Base-by-base conservation (phyloP, 1,140 invertebrate genomes). In the Holotrichia oblita region DNA sequence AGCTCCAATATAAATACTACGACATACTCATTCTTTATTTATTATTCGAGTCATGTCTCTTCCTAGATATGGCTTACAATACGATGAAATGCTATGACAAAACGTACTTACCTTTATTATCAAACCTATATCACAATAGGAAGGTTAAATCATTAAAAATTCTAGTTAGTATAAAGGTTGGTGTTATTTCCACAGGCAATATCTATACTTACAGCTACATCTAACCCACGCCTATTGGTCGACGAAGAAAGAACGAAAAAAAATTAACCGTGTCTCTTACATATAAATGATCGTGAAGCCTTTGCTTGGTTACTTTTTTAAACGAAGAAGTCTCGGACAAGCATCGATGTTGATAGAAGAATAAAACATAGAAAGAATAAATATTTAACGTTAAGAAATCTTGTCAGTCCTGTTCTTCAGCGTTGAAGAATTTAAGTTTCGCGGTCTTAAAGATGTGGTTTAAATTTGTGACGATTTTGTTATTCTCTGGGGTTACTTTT, bases 11-110 rank as follows among this genome's bases (percentile, higher is more conserved):
- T 3, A 14, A 4, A 0, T 48, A 48, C n/a, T 48, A 48, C 12
- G 4, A n/a, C n/a, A n/a, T n/a, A n/a, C 44, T n/a, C 44, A n/a
- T 48, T n/a, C 1, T 48, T 14, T 48, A 10, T 48, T 48, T 3
- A 48, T 8, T 8, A 48, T 48, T 48, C 12, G 1, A 48, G n/a
- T 9, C 44, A 48, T n/a, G 44, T n/a, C 3, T n/a, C 44, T 48
- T 48, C 44, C 44, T 48, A 48, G 44, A 48, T 48, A 48, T 48
- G 44, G 44, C 12, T 48, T 48, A 48, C 44, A 48, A 48, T 48
- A 48, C n/a, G n/a, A n/a, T n/a, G n/a, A 48, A 48, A 48, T 12
- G n/a, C n/a, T 48, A 48, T n/a, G 10, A 48, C 44, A n/a, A 48
- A 48, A 48, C 44, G 10, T 48, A 48, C 44, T 48, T n/a, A 48